Evolutionary conservation across 2,888 invertebrate genomes (phyloP).

Genomic region (Eupeodes luniger): DNA sequence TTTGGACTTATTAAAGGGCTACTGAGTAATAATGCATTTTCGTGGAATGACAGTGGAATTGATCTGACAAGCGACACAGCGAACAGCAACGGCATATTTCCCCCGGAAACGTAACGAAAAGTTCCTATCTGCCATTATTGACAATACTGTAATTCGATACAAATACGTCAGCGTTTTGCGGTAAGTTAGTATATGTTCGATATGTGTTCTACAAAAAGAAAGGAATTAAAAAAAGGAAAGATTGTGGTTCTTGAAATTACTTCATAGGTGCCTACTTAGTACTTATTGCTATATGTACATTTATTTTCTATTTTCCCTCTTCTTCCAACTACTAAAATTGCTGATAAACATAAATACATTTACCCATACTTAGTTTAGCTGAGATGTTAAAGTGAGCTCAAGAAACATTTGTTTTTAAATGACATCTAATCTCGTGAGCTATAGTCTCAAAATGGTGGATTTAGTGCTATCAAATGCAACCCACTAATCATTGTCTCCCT

Average conservation of each 20-base stretch:
- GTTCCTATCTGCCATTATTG: slow-evolving; percentile 60
- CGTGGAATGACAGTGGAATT: slow-evolving; percentile 59
- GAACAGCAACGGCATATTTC: slow-evolving; percentile 16
- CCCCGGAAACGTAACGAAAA: slow-evolving; percentile 65
- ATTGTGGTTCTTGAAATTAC: slow-evolving; percentile 62
- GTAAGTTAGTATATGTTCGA: slow-evolving; percentile 53
- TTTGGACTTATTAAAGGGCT: slow-evolving; percentile 47
- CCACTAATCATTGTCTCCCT: too few species aligned
- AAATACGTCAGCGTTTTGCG: slow-evolving; percentile 73
- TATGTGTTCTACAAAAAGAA: slow-evolving; percentile 42
- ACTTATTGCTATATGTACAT: too few species aligned
- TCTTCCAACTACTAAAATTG: too few species aligned
- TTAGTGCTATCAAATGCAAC: too few species aligned
- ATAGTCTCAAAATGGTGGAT: too few species aligned
- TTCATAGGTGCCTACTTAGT: slow-evolving; percentile 2
- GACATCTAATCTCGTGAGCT: too few species aligned
- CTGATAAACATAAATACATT: too few species aligned
- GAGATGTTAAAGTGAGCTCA: too few species aligned
- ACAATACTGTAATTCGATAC: slow-evolving; percentile 64
- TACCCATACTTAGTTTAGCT: too few species aligned
- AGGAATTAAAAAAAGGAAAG: slow-evolving; percentile 24
- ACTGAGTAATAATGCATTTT: slow-evolving; percentile 64
- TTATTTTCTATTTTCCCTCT: too few species aligned
- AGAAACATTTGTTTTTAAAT: too few species aligned
- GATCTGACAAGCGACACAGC: slow-evolving; percentile 41